phyloP scores from a whole-genome alignment of 1,140 invertebrate species.

The Pemphigus obesinymphae region DNA sequence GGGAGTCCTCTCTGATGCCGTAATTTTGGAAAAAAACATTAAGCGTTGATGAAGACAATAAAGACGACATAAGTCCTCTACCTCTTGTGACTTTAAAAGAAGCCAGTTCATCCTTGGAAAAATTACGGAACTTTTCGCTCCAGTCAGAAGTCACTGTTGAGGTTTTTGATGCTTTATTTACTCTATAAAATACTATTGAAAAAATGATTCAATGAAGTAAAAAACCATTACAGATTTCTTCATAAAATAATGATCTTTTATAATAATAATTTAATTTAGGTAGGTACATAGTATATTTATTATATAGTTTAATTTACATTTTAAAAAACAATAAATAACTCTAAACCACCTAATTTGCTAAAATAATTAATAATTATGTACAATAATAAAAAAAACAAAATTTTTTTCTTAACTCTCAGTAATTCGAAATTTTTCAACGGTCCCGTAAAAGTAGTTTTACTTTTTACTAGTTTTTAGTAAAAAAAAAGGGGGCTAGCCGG shows the following conservation, averaged over 20 bases:
- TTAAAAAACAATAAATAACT: background rate
- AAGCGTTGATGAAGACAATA: background rate
- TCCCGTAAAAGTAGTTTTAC: no score
- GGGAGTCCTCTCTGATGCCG: background rate
- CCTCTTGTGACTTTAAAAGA: background rate
- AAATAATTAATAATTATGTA: background rate
- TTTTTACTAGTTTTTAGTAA: no score
- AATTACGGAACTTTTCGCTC: background rate
- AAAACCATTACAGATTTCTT: background rate
- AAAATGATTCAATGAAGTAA: background rate
- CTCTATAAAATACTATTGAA: background rate
- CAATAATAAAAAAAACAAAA: background rate
- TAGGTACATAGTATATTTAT: background rate
- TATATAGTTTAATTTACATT: background rate
- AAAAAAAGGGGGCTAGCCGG: no score
- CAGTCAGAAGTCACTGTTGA: background rate
- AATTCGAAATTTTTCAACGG: background rate
- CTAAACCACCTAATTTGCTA: background rate
- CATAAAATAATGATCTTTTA: background rate
- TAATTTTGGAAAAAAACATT: background rate
- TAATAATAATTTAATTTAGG: no score
- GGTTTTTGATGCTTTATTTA: constrained; percentile 1
- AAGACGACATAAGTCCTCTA: background rate
- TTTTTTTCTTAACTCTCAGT: background rate
- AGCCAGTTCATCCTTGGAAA: background rate